Percentiles rank a stretch among this genome's conserved stretches.
Conservation (phyloP, 2,888 invertebrate genomes). For the Toxonevra muliebris region DNA sequence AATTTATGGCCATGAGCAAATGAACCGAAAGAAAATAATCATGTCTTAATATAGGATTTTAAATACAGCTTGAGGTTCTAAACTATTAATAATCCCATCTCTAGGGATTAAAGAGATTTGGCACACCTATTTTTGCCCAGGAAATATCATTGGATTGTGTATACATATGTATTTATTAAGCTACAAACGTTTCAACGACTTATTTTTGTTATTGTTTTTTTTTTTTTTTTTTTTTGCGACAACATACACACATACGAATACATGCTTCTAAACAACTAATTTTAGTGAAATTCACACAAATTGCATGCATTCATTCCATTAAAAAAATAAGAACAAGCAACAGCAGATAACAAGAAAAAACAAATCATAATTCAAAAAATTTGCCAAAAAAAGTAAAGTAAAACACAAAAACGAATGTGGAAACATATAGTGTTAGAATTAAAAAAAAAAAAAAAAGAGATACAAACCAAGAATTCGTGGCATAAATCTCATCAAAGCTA, state of each 20-base stretch:
- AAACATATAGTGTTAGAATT: slow-evolving; percentile 25
- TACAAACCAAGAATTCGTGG: slow-evolving; percentile 63
- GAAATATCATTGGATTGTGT: too few species aligned
- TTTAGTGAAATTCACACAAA: neutral
- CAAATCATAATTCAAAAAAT: slow-evolving; percentile 11
- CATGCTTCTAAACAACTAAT: slow-evolving; percentile 10
- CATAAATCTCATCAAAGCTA: slow-evolving; percentile 63
- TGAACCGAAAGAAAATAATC: too few species aligned
- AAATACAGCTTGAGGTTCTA: too few species aligned
- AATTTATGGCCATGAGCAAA: too few species aligned
- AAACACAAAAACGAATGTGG: slow-evolving; percentile 11
- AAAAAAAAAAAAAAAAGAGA: slow-evolving; percentile 39
- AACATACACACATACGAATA: neutral
- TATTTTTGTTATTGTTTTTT: too few species aligned
- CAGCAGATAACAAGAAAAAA: slow-evolving; percentile 5
- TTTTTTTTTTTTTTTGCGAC: too few species aligned
- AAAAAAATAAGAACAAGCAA: slow-evolving; percentile 11
- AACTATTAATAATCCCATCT: too few species aligned
- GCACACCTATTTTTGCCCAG: too few species aligned
- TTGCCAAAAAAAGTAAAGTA: slow-evolving; percentile 19
- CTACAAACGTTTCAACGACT: too few species aligned
- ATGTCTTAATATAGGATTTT: too few species aligned
- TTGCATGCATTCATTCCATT: slow-evolving; percentile 8
- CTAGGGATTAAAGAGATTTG: too few species aligned
- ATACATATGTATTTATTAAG: too few species aligned